These are phyloP conservation scores for Microtus montanus DNA, from an alignment of 2,113 vertebrate genomes.

Conservation along the genomic window DNA sequence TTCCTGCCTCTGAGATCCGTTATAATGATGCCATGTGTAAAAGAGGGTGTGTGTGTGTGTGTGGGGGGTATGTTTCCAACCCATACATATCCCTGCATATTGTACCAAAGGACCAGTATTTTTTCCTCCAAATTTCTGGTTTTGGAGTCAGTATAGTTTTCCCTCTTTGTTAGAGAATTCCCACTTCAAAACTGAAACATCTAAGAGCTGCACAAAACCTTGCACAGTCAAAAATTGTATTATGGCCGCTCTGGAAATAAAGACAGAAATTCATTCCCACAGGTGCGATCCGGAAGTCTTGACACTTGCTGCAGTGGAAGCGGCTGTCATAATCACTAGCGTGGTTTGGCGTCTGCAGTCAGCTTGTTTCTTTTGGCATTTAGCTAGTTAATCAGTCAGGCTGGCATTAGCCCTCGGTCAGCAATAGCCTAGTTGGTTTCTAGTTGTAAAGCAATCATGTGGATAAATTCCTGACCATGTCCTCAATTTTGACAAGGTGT, in stretches of 20 bases:
- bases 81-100: not conserved
- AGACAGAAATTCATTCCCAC: conserved; percentile 45
- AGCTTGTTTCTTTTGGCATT: conserved; percentile 21
- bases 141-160: conserved; percentile 28
- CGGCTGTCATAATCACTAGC: not conserved
- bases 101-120: not conserved
- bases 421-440: conserved; percentile 27
- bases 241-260: conserved; percentile 53
- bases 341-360: conserved; percentile 7
- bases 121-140: not conserved
- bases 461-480: not conserved
- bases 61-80: not conserved
- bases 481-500: not conserved
- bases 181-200: conserved; percentile 28
- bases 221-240: conserved; percentile 43
- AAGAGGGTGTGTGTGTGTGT: not conserved
- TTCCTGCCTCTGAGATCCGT: not conserved
- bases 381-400: not conserved
- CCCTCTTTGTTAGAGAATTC: not conserved
- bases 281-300: conserved; percentile 42
- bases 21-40: not conserved
- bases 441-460: not conserved
- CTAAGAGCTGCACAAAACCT: conserved; percentile 35
- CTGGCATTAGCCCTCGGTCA: not conserved
- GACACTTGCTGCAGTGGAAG: conserved; percentile 51